Evolutionary conservation across 2,113 vertebrate genomes (phyloP).

Genomic region (Hoplias malabaricus): DNA sequence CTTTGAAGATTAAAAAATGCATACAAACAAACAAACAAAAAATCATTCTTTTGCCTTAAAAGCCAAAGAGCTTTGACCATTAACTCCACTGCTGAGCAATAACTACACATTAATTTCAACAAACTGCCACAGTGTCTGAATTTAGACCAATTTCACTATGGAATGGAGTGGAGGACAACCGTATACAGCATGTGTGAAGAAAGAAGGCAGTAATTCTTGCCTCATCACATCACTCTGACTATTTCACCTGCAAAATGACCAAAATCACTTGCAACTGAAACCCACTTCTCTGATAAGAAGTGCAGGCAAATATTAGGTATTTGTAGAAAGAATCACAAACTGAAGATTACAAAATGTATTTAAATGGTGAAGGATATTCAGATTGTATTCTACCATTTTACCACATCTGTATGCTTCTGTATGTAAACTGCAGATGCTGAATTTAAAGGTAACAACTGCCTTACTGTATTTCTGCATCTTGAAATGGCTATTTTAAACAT

Average conservation of each 20-base stretch:
- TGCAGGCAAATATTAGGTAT: neutral
- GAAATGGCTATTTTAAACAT: neutral
- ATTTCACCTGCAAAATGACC: neutral
- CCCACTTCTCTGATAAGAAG: neutral
- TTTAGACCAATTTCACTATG: neutral
- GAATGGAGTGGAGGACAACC: neutral
- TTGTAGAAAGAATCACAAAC: neutral
- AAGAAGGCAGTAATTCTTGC: neutral
- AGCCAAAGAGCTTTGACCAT: neutral
- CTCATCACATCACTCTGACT: neutral
- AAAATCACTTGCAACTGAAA: neutral
- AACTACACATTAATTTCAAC: neutral
- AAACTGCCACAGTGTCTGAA: neutral
- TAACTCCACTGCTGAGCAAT: constrained; percentile 7
- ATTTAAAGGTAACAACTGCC: neutral
- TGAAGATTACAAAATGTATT: neutral
- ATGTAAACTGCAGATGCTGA: neutral
- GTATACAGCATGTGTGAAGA: neutral
- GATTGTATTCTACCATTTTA: neutral
- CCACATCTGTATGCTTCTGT: no score
- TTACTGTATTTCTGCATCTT: neutral
- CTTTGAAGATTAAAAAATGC: neutral
- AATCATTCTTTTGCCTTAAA: neutral
- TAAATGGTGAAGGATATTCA: neutral
- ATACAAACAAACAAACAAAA: no score